A percentile compares a stretch with the other conserved stretches of the same genome.
These are phyloP conservation scores for Linnaemya vulpina DNA, from an alignment of 2,888 invertebrate species.

Conservation along the genomic window DNA sequence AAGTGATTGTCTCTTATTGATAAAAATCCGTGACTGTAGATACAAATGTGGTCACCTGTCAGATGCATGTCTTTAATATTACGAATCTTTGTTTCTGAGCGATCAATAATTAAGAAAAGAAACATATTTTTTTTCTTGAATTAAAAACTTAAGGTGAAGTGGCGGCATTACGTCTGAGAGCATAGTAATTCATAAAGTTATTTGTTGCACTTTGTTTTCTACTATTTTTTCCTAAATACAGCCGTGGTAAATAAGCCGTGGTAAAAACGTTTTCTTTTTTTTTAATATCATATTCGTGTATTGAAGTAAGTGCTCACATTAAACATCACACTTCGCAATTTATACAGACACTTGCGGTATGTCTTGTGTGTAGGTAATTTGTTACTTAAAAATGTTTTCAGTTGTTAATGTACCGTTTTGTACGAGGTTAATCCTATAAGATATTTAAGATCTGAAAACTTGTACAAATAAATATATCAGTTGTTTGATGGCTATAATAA, in stretches of 20 bases:
- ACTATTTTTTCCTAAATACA: background rate
- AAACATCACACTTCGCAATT: constrained; percentile 18
- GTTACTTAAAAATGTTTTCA: constrained; percentile 13
- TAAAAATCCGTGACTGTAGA: background rate
- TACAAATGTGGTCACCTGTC: background rate
- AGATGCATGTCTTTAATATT: constrained; percentile 5
- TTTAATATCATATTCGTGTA: background rate
- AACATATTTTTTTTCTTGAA: constrained; percentile 8
- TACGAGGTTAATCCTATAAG: background rate
- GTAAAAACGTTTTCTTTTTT: constrained; percentile 26
- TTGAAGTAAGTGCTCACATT: constrained; percentile 28
- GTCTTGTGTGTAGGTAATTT: background rate
- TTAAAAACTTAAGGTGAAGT: constrained; percentile 27
- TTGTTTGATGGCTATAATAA: too few species aligned
- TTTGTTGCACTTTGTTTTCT: constrained; percentile 4
- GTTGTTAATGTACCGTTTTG: constrained; percentile 7
- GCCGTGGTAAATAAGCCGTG: background rate
- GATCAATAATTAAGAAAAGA: constrained; percentile 50
- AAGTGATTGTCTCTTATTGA: background rate
- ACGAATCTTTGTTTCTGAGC: constrained; percentile 8
- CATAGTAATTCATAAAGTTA: constrained; percentile 24
- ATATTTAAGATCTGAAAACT: background rate
- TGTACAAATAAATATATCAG: too few species aligned
- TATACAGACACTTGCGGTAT: background rate
- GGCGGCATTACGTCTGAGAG: constrained; percentile 43